A percentile compares a stretch with the other conserved stretches of the same genome.
Conservation (phyloP, 2,113 vertebrate species). For the Saccopteryx bilineata region DNA sequence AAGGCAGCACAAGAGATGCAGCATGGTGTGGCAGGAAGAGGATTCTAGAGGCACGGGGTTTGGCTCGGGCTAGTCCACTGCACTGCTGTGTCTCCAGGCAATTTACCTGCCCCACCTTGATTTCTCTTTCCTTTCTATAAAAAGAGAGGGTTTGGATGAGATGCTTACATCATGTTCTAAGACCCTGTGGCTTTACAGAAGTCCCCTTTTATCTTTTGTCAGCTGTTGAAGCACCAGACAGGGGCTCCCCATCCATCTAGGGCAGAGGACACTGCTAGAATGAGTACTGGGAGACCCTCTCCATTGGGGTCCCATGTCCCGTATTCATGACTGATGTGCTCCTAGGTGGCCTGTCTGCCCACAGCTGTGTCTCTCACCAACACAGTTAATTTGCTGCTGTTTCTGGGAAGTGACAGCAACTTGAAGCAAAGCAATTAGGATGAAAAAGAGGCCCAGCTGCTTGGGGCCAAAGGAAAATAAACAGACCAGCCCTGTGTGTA, state of each 20-base stretch:
- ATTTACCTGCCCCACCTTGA: background rate
- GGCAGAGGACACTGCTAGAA: background rate
- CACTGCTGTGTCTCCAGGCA: background rate
- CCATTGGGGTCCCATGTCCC: background rate
- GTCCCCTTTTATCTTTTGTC: background rate
- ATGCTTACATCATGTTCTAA: background rate
- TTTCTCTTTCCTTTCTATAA: background rate
- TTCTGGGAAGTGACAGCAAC: conserved; percentile 74
- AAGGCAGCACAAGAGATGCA: background rate
- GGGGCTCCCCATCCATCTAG: background rate
- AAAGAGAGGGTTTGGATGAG: background rate
- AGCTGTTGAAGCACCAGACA: background rate
- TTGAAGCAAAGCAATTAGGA: conserved; percentile 78
- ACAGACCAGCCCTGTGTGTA: conserved; percentile 70
- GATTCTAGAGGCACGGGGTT: background rate
- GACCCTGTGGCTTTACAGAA: background rate
- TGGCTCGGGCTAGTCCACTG: background rate
- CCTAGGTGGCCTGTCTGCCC: background rate
- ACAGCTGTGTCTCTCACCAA: conserved; percentile 58
- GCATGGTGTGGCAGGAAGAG: background rate
- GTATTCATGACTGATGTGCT: rapidly evolving
- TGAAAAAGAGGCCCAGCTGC: conserved; percentile 79
- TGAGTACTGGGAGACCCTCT: background rate
- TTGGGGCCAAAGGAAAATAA: conserved; percentile 80
- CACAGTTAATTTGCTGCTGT: conserved; percentile 59